Conservation (phyloP, 2,113 vertebrate genomes). For the Phyllostomus discolor region DNA sequence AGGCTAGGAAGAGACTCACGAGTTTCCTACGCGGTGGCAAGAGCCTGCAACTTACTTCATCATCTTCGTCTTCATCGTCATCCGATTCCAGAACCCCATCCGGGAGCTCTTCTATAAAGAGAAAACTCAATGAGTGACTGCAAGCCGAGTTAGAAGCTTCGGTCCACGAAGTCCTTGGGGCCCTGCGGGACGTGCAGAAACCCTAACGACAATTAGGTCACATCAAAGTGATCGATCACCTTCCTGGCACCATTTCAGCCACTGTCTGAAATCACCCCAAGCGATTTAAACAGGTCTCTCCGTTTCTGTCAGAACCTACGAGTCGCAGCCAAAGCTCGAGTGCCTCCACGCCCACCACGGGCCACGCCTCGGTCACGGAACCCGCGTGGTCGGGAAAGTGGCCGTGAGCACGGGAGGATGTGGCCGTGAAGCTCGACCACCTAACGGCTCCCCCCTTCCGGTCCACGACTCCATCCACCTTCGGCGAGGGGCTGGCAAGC, state of each 20-base stretch:
- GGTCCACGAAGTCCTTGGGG: background rate
- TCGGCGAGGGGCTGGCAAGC: background rate
- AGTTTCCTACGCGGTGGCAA: background rate
- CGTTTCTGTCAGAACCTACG: background rate
- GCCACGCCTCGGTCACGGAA: rapidly evolving
- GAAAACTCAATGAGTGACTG: background rate
- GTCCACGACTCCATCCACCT: background rate
- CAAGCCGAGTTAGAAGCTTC: background rate
- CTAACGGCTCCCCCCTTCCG: background rate
- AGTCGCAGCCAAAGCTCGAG: background rate
- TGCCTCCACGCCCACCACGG: rapidly evolving
- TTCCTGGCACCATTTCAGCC: background rate
- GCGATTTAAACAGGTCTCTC: background rate
- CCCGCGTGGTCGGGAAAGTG: background rate
- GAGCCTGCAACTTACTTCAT: slow-evolving; percentile 84
- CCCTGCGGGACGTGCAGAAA: rapidly evolving
- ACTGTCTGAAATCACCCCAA: no score
- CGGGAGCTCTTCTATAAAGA: slow-evolving; percentile 81
- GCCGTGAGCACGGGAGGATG: background rate
- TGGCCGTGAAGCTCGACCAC: no score
- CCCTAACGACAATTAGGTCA: background rate
- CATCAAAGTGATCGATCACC: rapidly evolving
- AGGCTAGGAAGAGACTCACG: background rate
- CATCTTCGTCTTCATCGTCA: slow-evolving; percentile 93
- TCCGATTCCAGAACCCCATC: slow-evolving; percentile 88